Evolutionary conservation across 2,113 vertebrate genomes (phyloP).

Genomic region (Colossoma macropomum): DNA sequence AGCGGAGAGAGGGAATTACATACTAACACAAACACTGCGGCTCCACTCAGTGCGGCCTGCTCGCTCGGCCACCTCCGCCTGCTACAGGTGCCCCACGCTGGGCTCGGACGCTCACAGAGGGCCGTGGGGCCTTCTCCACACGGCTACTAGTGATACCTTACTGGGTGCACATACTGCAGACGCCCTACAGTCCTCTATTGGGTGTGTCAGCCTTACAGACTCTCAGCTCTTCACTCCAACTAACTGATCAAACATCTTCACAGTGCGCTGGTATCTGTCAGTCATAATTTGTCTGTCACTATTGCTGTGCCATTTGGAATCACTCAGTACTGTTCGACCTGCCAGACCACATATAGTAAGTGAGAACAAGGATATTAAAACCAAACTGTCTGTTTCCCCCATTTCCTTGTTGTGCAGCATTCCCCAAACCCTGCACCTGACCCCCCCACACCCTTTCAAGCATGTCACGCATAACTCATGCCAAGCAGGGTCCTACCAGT

Average conservation of each 20-base stretch:
- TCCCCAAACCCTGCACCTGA: not conserved
- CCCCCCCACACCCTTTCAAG: not conserved
- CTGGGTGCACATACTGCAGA: not conserved
- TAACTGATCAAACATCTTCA: no score
- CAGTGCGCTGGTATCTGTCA: not conserved
- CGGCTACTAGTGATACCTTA: not conserved
- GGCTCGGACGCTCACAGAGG: no score
- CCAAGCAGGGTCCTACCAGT: not conserved
- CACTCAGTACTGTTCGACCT: not conserved
- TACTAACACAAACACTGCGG: not conserved
- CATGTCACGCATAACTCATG: not conserved
- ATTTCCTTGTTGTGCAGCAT: not conserved
- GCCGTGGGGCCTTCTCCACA: not conserved
- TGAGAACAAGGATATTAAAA: not conserved
- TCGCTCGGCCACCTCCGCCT: not conserved
- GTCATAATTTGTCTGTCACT: not conserved
- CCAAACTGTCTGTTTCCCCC: no score
- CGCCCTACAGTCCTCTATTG: not conserved
- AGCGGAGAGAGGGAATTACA: conserved; percentile 68
- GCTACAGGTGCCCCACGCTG: not conserved
- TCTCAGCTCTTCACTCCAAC: not conserved
- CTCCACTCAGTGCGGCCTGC: not conserved
- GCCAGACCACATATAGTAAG: not conserved
- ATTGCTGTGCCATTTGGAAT: not conserved
- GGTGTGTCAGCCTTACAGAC: not conserved